These are phyloP conservation scores for Leuctra nigra DNA, from an alignment of 2,888 invertebrate genomes.

Conservation along the genomic window DNA sequence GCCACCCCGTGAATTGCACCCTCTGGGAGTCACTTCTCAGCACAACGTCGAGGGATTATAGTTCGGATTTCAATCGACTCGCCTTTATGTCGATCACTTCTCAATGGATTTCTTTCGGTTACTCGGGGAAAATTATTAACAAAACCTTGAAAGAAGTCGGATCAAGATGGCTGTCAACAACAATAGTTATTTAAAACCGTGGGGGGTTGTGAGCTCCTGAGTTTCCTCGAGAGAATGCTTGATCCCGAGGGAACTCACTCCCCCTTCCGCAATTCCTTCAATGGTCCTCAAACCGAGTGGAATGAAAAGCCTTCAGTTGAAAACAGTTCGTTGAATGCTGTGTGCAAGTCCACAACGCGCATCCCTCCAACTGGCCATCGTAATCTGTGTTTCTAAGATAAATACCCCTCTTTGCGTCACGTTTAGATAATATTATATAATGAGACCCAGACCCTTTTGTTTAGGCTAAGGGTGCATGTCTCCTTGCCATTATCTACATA, in stretches of 20 bases:
- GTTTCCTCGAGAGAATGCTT: background rate
- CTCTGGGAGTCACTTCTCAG: conserved; percentile 5
- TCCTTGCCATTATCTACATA: conserved; percentile 3
- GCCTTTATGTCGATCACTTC: background rate
- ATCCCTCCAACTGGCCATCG: background rate
- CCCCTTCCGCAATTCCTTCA: background rate
- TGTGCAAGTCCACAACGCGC: background rate
- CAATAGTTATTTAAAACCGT: background rate
- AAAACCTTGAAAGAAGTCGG: background rate
- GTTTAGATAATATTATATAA: background rate
- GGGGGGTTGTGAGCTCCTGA: background rate
- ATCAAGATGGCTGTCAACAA: background rate
- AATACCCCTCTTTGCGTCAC: background rate
- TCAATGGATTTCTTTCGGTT: no score
- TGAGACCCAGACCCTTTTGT: background rate
- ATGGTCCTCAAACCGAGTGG: background rate
- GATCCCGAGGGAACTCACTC: background rate
- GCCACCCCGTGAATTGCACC: background rate
- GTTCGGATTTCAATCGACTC: no score
- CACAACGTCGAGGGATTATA: conserved; percentile 1
- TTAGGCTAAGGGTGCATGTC: background rate
- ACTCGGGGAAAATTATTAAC: background rate
- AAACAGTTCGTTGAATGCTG: background rate
- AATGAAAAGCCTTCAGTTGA: background rate
- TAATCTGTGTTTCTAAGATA: conserved; percentile 2